These are phyloP conservation scores for Lithobates pipiens DNA, from an alignment of 2,797 vertebrate species.

Conservation along the genomic window DNA sequence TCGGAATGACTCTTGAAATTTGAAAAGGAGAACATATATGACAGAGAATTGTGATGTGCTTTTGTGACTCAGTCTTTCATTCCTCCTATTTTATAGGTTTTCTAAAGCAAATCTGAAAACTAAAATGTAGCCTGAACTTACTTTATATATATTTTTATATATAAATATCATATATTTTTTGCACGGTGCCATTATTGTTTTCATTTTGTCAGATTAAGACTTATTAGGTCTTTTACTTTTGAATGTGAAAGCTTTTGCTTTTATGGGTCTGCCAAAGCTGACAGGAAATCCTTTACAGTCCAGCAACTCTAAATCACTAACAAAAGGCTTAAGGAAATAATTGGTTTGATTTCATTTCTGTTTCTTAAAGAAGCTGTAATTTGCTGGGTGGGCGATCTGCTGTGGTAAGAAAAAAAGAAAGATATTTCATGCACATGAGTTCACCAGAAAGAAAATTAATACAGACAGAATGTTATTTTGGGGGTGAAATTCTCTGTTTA, in stretches of 20 bases:
- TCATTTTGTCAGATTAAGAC: conserved; percentile 55
- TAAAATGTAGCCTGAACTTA: not conserved
- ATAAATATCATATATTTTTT: conserved; percentile 50
- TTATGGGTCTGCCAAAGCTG: conserved; percentile 57
- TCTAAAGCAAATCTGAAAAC: conserved; percentile 13
- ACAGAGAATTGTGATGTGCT: conserved; percentile 16
- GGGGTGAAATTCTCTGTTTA: conserved; percentile 37
- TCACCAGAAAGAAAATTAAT: conserved; percentile 45
- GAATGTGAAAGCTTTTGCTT: conserved; percentile 54
- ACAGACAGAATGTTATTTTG: conserved; percentile 44
- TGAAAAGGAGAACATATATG: conserved; percentile 8
- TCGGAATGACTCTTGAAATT: not conserved
- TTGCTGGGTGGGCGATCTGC: conserved; percentile 59
- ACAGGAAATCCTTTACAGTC: conserved; percentile 61
- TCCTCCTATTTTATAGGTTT: conserved; percentile 12
- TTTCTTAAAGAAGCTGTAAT: conserved; percentile 60
- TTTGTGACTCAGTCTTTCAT: conserved; percentile 23
- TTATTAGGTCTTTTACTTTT: conserved; percentile 54
- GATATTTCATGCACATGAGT: conserved; percentile 47
- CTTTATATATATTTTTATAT: conserved; percentile 7
- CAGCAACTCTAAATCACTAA: conserved; percentile 63
- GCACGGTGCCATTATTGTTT: conserved; percentile 39
- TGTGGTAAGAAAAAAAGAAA: conserved; percentile 56
- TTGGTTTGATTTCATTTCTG: conserved; percentile 63
- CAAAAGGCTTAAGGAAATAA: conserved; percentile 62